Conservation (phyloP, 1,140 invertebrate species). For the Heliconius congener region DNA sequence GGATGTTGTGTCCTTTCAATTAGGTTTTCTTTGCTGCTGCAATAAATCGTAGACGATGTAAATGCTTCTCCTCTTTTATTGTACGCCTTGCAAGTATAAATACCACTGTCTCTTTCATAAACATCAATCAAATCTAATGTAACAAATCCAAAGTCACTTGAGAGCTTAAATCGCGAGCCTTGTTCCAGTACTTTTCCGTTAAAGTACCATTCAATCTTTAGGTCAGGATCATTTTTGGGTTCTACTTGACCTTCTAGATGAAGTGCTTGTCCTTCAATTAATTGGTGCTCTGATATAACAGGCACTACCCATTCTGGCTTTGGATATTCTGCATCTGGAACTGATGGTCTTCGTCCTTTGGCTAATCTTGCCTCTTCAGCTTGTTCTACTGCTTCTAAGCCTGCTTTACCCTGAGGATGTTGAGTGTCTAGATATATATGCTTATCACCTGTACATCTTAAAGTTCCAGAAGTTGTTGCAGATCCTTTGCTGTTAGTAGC, state of each 20-base stretch:
- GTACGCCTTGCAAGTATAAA: constrained; percentile 94
- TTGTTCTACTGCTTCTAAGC: constrained; percentile 92
- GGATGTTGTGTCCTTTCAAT: constrained; percentile 96
- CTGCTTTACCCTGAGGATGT: constrained; percentile 93
- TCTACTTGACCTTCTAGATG: constrained; percentile 96
- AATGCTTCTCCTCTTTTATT: constrained; percentile 95
- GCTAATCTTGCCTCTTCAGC: constrained; percentile 89
- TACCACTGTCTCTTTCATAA: constrained; percentile 96
- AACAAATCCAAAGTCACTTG: constrained; percentile 95
- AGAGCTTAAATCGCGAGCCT: constrained; percentile 92
- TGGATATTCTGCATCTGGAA: constrained; percentile 88
- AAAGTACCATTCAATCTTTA: constrained; percentile 97
- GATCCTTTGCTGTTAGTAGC: constrained; percentile 95
- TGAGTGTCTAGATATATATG: constrained; percentile 92
- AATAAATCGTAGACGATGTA: constrained; percentile 93
- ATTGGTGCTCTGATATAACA: constrained; percentile 89
- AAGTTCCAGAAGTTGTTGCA: constrained; percentile 92
- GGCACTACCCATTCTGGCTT: constrained; percentile 95
- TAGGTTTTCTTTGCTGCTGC: constrained; percentile 89
- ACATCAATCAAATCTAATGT: constrained; percentile 94
- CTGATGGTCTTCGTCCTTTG: constrained; percentile 84
- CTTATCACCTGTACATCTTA: constrained; percentile 90
- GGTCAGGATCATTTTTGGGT: constrained; percentile 97
- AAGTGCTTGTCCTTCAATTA: constrained; percentile 94
- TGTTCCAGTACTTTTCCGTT: constrained; percentile 93